Evolutionary conservation across 2,797 vertebrate genomes (phyloP).

Genomic region (Acropternis orthonyx): DNA sequence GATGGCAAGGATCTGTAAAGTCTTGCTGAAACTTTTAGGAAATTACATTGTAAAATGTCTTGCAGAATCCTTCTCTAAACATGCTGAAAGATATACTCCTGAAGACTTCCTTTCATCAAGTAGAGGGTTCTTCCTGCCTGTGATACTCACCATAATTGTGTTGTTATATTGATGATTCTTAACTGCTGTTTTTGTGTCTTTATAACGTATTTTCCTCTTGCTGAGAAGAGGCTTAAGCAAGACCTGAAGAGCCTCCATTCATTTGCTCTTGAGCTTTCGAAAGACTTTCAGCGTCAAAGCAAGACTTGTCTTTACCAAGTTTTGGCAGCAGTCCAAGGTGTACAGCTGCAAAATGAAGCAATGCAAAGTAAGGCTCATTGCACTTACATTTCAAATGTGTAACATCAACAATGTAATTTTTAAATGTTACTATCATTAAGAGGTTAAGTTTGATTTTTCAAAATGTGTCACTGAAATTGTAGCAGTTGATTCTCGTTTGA

Average conservation of each 20-base stretch:
- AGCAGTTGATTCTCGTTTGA: not conserved
- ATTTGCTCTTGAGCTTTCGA: conserved; percentile 72
- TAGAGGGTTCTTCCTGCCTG: not conserved
- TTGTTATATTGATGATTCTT: not conserved
- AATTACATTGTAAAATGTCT: not conserved
- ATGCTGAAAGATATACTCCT: not conserved
- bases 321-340: conserved; percentile 33
- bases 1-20: not conserved
- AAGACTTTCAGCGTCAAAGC: conserved; percentile 74
- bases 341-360: conserved; percentile 54
- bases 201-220: not conserved
- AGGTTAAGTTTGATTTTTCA: not conserved
- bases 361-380: conserved; percentile 74
- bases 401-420: not conserved
- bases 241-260: conserved; percentile 77
- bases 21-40: not conserved
- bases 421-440: not conserved
- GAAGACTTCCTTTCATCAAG: not conserved
- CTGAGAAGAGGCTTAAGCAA: conserved; percentile 77
- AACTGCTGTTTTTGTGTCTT: not conserved
- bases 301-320: conserved; percentile 71
- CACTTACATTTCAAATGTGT: not conserved
- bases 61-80: not conserved
- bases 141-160: not conserved
- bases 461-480: not conserved